Evolutionary conservation across 2,797 vertebrate genomes (phyloP).

Genomic region (Rhincodon typus): DNA sequence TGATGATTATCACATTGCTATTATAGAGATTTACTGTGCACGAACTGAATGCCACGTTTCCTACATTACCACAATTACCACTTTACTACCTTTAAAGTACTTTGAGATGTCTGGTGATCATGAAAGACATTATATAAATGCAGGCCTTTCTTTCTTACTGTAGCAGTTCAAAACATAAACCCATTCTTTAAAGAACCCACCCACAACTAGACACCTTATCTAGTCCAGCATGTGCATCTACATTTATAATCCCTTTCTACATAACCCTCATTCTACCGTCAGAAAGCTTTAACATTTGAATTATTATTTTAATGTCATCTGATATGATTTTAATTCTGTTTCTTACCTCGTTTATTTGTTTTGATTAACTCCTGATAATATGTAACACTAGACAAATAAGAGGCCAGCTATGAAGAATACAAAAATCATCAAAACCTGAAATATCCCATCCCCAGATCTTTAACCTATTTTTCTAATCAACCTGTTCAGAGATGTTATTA

Average conservation of each 20-base stretch:
- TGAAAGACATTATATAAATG: background rate
- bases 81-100: background rate
- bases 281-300: conserved; percentile 41
- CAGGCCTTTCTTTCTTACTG: background rate
- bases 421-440: background rate
- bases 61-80: background rate
- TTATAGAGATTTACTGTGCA: background rate
- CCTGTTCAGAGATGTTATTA: too few relatives aligned
- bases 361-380: background rate
- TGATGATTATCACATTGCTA: background rate
- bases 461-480: too few relatives aligned
- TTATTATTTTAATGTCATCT: background rate
- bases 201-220: background rate
- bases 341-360: background rate
- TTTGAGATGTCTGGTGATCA: background rate
- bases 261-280: conserved; percentile 39
- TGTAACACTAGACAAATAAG: background rate
- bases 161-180: background rate
- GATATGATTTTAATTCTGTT: background rate
- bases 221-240: background rate
- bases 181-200: background rate
- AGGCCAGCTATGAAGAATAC: background rate
- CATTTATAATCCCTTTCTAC: background rate
- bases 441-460: background rate
- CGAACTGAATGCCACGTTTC: background rate